Conservation (phyloP, 2,888 invertebrate species). For the Achlya flavicornis region DNA sequence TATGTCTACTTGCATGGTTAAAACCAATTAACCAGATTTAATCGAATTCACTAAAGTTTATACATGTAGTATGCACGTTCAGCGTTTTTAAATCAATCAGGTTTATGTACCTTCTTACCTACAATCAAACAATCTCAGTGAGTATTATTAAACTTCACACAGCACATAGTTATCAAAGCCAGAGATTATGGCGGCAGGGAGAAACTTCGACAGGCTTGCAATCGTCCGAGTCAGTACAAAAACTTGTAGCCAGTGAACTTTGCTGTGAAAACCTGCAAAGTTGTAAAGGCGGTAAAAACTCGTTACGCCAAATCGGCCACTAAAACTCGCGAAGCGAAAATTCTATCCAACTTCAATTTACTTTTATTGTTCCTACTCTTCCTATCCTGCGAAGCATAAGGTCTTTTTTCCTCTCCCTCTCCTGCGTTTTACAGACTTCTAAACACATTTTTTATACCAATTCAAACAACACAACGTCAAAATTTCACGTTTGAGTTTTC, state of each 20-base stretch:
- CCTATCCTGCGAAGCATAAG: slow-evolving; percentile 65
- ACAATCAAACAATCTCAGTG: background rate
- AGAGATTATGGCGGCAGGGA: slow-evolving; percentile 25
- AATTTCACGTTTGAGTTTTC: slow-evolving; percentile 59
- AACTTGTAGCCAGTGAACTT: slow-evolving; percentile 60
- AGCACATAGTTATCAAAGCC: slow-evolving; percentile 17
- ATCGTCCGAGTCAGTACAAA: slow-evolving; percentile 47
- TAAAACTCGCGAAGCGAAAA: slow-evolving; percentile 82
- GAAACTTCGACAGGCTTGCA: slow-evolving; percentile 44
- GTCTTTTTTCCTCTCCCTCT: slow-evolving; percentile 50
- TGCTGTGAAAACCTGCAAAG: slow-evolving; percentile 66
- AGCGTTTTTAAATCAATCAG: too few species aligned
- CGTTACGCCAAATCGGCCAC: slow-evolving; percentile 81
- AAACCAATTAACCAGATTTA: too few species aligned
- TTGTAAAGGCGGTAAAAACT: slow-evolving; percentile 81
- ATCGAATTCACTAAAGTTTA: too few species aligned
- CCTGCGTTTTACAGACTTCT: slow-evolving; percentile 62
- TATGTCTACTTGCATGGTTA: too few species aligned
- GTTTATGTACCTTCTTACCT: too few species aligned
- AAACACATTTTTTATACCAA: slow-evolving; percentile 72
- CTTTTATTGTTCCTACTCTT: slow-evolving; percentile 80
- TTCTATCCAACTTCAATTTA: slow-evolving; percentile 83
- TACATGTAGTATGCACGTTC: too few species aligned
- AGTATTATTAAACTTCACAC: background rate
- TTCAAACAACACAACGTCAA: slow-evolving; percentile 62